Base-by-base conservation (phyloP, 2,888 invertebrate species). In the Drosophila anomelani region DNA sequence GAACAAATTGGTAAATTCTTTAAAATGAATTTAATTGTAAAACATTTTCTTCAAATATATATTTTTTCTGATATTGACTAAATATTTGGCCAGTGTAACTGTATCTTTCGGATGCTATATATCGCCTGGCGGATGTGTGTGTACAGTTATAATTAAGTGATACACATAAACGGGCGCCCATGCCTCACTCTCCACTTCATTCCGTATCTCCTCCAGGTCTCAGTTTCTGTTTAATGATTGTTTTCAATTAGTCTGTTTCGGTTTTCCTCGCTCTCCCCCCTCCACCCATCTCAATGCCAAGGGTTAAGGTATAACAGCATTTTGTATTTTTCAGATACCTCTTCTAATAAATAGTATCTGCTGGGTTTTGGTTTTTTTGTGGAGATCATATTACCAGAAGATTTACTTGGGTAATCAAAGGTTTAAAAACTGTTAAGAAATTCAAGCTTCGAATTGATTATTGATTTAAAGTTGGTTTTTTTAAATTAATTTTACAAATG, bases 71-170 rank as follows among this genome's bases (percentile, higher is more conserved):
- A 20, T 20, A 20, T 1, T 1, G 10, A 2, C 3, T 10, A 4
- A 3, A 17, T 20, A n/a, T 47, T 29, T 0, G 8, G 0, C 13
- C 32, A 51, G 32, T 51, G 49, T 26, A 39, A 38, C 17, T 58
- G 26, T 66, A 57, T 75, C 54, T 67, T 32, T 10, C 23, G 39
- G 60, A 51, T 70, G 36, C 56, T 12, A 23, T 29, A 36, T 26
- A 29, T 43, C 29, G 17, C 20, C 29, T n/a, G 54, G 39, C 49
- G 43, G 64, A 39, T 63, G 57, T 68, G 62, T 84, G 88, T 88
- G 80, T 88, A 70, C 88, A 76, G 89, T 84, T 88, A 88, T 89
- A 85, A 85, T 85, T 85, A 85, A 89, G 85, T 89, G 84, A 84
- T 84, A 84, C 74, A 85, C 80, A 89, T 80, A 73, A 75, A 78